Evolutionary conservation across 2,888 invertebrate genomes (phyloP).

Genomic region (Ganaspis brasiliensis): DNA sequence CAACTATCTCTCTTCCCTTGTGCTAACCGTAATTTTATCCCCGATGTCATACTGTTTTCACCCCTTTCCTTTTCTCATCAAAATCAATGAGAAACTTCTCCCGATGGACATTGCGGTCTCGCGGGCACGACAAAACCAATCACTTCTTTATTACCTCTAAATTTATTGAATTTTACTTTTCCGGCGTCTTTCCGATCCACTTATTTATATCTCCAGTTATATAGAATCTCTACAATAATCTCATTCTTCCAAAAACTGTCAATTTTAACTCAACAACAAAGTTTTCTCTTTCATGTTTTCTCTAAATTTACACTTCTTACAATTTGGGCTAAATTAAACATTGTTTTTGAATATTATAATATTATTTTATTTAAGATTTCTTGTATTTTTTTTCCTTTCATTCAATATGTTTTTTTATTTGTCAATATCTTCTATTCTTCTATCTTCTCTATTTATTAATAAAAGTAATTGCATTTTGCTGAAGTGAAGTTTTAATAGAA

Average conservation of each 20-base stretch:
- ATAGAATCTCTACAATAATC: too few species aligned
- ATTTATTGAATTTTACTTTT: slow-evolving; percentile 60
- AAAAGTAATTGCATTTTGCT: not conserved
- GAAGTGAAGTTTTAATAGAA: slow-evolving; percentile 17
- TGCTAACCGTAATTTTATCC: not conserved
- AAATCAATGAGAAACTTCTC: slow-evolving; percentile 27
- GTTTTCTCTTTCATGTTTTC: too few species aligned
- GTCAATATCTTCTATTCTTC: too few species aligned
- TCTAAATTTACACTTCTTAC: too few species aligned
- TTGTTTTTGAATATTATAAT: too few species aligned
- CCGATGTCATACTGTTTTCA: not conserved
- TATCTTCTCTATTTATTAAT: too few species aligned
- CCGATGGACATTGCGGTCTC: slow-evolving; percentile 17
- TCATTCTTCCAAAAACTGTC: too few species aligned
- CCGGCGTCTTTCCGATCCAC: slow-evolving; percentile 60
- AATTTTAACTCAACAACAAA: too few species aligned
- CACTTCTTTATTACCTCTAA: slow-evolving; percentile 59
- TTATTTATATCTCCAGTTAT: slow-evolving; percentile 7
- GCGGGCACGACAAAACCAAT: slow-evolving; percentile 58
- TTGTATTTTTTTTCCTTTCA: too few species aligned
- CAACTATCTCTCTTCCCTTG: not conserved
- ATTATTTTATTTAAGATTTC: too few species aligned
- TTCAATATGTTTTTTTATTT: too few species aligned
- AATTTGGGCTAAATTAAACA: too few species aligned
- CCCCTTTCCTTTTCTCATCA: slow-evolving; percentile 36